Base-by-base conservation (phyloP, 2,797 vertebrate genomes). In the Spizella passerina region DNA sequence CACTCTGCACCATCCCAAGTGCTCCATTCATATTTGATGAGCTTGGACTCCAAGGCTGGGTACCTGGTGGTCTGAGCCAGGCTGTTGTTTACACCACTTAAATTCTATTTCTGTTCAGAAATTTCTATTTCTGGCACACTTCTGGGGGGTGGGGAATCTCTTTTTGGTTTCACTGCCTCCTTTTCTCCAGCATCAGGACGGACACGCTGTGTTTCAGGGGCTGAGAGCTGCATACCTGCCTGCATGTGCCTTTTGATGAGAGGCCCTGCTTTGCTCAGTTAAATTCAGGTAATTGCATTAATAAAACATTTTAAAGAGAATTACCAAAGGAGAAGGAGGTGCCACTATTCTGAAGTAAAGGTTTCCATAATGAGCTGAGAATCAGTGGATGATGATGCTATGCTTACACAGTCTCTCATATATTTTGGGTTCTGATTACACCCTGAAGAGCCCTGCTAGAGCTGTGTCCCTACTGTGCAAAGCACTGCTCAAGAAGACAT, bases 221-320 rank as follows among this genome's bases (percentile, higher is more conserved):
- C 70, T 49, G 20, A 27, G 61, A 49, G 80, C n/a, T 68, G 56
- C 82, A 89, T 4, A 21, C 32, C 16, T 32, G 38, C 53, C n/a
- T 34, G 68, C 53, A 30, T 26, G 68, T 30, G 10, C 47, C 64
- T 88, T 87, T 12, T 91, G 66, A 93, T 71, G 85, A 85, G 76
- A 90, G 47, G 69, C 47, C 80, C 69, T 72, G 77, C 63, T 92
- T 86, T 44, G 70, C 76, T 82, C 95, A 87, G 72, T 77, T 82
- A 89, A 49, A 82, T 46, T 85, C 90, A 82, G 57, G 80, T 83
- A 95, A 96, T 66, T 90, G 82, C 92, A 96, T 91, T 95, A 93
- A 95, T 83, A 94, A 97, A 97, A 94, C 90, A 87, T 95, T 93
- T 82, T 57, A 88, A 95, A 92, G 69, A 94, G 68, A 83, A 60